phyloP scores from a whole-genome alignment of 2,888 invertebrate genomes.

The Hedychridium roseum region DNA sequence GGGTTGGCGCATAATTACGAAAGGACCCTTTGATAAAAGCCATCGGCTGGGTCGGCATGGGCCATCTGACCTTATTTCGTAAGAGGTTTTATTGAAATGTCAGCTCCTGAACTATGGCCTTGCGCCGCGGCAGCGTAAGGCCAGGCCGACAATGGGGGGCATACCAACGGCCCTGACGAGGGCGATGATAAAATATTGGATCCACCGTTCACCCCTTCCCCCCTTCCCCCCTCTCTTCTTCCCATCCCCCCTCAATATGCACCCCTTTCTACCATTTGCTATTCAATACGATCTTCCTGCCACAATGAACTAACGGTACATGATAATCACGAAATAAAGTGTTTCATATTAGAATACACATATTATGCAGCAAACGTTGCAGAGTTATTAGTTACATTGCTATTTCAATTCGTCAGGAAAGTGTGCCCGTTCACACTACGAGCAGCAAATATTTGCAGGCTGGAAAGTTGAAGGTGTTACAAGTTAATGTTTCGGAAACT shows the following conservation, averaged over 20 bases:
- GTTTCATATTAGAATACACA: too few species aligned
- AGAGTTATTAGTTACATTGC: too few species aligned
- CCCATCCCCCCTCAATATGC: conserved; percentile 4
- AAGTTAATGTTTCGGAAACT: too few species aligned
- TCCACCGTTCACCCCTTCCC: conserved; percentile 17
- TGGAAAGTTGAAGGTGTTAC: too few species aligned
- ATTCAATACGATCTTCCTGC: too few species aligned
- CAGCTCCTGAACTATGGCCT: conserved; percentile 43
- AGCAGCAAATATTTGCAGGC: too few species aligned
- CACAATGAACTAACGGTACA: too few species aligned
- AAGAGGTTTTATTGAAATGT: conserved; percentile 48
- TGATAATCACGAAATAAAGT: too few species aligned
- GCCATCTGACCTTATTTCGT: conserved; percentile 41
- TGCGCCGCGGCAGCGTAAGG: conserved; percentile 19
- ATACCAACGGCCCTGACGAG: conserved; percentile 15
- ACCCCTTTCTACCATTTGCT: too few species aligned
- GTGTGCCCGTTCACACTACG: too few species aligned
- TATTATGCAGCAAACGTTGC: too few species aligned
- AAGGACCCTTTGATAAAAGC: conserved; percentile 24
- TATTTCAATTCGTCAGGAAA: too few species aligned
- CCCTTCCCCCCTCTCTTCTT: conserved; percentile 32
- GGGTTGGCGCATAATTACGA: conserved; percentile 13
- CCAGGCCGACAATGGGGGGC: conserved; percentile 17
- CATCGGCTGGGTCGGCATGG: conserved; percentile 6
- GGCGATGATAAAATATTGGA: conserved; percentile 43